These are phyloP conservation scores for Morpho helenor DNA, from an alignment of 2,888 invertebrate species.

Conservation along the genomic window DNA sequence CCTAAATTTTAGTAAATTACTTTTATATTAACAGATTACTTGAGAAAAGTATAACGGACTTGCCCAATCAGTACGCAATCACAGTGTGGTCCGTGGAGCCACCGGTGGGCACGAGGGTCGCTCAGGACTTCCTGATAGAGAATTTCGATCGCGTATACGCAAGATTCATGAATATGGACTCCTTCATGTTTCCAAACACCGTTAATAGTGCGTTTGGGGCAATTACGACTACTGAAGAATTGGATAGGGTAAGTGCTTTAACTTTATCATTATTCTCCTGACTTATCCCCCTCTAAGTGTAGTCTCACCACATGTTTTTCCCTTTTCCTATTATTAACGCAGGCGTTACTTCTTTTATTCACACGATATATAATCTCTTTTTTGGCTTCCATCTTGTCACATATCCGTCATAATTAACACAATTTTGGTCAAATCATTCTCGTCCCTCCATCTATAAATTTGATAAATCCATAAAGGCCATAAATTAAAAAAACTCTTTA, in stretches of 20 bases:
- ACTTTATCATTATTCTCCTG: neutral
- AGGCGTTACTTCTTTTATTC: neutral
- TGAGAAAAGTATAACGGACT: constrained; percentile 53
- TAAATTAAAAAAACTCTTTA: no score
- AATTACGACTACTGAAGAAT: constrained; percentile 49
- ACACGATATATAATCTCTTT: neutral
- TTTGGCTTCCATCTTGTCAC: neutral
- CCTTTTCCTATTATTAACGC: neutral
- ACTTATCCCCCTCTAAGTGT: neutral
- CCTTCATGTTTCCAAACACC: constrained; percentile 58
- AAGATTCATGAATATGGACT: constrained; percentile 55
- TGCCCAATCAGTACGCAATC: constrained; percentile 65
- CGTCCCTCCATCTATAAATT: neutral
- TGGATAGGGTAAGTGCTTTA: constrained; percentile 44
- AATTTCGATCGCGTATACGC: constrained; percentile 82
- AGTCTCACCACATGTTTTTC: no score
- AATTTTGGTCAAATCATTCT: neutral
- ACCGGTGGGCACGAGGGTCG: constrained; percentile 79
- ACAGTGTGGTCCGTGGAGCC: constrained; percentile 60
- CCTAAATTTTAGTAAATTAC: neutral
- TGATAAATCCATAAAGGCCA: no score
- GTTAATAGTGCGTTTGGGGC: constrained; percentile 59
- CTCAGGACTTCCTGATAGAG: constrained; percentile 85
- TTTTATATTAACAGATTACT: constrained; percentile 44
- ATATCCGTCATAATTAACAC: no score